phyloP scores from a whole-genome alignment of 2,888 invertebrate species.

The Cetonia aurata region DNA sequence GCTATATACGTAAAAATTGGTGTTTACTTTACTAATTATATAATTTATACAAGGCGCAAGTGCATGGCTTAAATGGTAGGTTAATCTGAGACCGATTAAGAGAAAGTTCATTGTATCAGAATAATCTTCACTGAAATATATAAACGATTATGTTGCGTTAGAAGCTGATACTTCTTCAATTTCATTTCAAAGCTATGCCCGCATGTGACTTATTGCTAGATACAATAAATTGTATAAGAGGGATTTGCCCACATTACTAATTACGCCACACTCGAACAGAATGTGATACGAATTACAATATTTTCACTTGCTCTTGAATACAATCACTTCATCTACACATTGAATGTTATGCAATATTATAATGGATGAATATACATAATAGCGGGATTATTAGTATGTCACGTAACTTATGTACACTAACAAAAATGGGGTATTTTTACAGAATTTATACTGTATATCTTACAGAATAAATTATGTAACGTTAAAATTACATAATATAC shows the following conservation, averaged over 20 bases:
- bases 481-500: too few species aligned
- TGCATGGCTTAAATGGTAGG: too few species aligned
- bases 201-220: not conserved
- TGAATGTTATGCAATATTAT: conserved; percentile 21
- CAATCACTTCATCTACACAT: conserved; percentile 20
- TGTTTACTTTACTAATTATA: too few species aligned
- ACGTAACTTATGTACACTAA: too few species aligned
- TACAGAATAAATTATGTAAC: too few species aligned
- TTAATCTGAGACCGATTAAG: too few species aligned
- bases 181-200: not conserved
- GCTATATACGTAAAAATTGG: too few species aligned
- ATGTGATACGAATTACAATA: conserved; percentile 18
- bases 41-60: too few species aligned
- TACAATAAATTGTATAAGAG: not conserved
- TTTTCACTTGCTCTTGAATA: conserved; percentile 23
- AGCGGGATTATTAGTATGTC: not conserved
- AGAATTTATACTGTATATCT: too few species aligned
- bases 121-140: not conserved
- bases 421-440: too few species aligned
- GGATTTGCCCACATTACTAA: conserved; percentile 28
- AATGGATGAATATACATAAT: conserved; percentile 6
- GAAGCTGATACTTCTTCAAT: not conserved
- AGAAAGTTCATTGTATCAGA: too few species aligned
- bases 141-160: not conserved
- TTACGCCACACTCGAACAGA: conserved; percentile 20